phyloP scores from a whole-genome alignment of 2,797 vertebrate species.

The Tachyglossus aculeatus region DNA sequence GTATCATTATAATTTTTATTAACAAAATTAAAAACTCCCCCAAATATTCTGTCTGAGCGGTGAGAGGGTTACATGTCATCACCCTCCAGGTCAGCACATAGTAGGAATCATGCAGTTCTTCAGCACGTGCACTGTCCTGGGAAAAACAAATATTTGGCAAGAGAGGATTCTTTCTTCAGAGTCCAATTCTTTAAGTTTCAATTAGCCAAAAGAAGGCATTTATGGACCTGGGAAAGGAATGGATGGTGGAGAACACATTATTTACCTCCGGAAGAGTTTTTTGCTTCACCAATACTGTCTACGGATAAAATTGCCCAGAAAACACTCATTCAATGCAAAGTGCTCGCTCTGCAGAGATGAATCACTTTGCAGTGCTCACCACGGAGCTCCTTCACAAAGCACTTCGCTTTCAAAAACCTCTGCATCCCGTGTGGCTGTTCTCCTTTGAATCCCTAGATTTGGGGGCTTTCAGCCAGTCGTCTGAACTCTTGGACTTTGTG shows the following conservation, averaged over 20 bases:
- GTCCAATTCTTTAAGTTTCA: constrained; percentile 36
- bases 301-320: constrained; percentile 49
- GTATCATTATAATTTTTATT: no score
- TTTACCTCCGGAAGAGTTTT: constrained; percentile 30
- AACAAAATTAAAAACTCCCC: no score
- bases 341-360: constrained; percentile 5
- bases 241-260: constrained; percentile 33
- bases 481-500: constrained; percentile 10
- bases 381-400: constrained; percentile 6
- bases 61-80: constrained; percentile 9
- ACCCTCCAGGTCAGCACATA: background rate
- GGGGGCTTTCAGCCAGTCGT: background rate
- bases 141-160: background rate
- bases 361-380: constrained; percentile 16
- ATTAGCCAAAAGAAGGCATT: constrained; percentile 22
- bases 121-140: background rate
- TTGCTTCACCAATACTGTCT: constrained; percentile 38
- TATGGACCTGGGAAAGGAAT: constrained; percentile 19
- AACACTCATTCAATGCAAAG: constrained; percentile 45
- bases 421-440: background rate
- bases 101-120: constrained; percentile 19
- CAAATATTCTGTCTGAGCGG: no score
- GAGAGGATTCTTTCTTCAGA: constrained; percentile 25
- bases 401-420: background rate
- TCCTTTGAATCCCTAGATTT: background rate